A percentile compares a stretch with the other conserved stretches of the same genome.
phyloP scores from a whole-genome alignment of 2,797 vertebrate species.

The Bothrops alternatus region DNA sequence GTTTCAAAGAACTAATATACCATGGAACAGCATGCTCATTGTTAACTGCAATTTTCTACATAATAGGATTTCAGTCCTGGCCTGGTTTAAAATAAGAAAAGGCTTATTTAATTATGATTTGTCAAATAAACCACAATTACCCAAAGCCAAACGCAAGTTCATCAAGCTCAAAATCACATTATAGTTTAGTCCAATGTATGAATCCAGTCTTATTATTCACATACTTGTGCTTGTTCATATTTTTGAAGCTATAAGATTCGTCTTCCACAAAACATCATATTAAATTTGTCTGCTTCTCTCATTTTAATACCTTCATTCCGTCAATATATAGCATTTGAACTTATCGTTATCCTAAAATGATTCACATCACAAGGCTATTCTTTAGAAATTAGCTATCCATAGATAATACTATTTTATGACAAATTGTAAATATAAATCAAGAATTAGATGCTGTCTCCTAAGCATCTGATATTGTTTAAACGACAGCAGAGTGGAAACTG shows the following conservation, averaged over 20 bases:
- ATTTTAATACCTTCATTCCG: not conserved
- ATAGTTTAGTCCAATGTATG: not conserved
- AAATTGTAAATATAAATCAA: conserved; percentile 11
- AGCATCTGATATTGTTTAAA: not conserved
- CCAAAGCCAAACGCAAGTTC: not conserved
- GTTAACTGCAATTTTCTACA: not conserved
- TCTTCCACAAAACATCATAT: not conserved
- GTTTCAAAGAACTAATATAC: not conserved
- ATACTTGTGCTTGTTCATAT: not conserved
- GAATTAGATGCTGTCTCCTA: not conserved
- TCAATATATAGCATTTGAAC: conserved; percentile 1
- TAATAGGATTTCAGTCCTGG: not conserved
- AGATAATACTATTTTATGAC: conserved; percentile 3
- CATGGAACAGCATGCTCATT: not conserved
- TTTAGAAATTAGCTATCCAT: not conserved
- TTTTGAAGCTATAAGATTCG: conserved; percentile 1
- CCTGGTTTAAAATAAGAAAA: not conserved
- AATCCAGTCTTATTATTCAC: not conserved
- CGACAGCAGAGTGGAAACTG: not conserved
- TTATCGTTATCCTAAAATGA: conserved; percentile 6
- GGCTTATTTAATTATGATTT: not conserved
- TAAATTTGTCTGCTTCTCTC: not conserved
- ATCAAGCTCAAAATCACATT: not conserved
- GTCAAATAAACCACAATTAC: not conserved
- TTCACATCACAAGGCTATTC: not conserved